Evolutionary conservation across 2,797 vertebrate genomes (phyloP).

Genomic region (Hapalemur alaotrensis): DNA sequence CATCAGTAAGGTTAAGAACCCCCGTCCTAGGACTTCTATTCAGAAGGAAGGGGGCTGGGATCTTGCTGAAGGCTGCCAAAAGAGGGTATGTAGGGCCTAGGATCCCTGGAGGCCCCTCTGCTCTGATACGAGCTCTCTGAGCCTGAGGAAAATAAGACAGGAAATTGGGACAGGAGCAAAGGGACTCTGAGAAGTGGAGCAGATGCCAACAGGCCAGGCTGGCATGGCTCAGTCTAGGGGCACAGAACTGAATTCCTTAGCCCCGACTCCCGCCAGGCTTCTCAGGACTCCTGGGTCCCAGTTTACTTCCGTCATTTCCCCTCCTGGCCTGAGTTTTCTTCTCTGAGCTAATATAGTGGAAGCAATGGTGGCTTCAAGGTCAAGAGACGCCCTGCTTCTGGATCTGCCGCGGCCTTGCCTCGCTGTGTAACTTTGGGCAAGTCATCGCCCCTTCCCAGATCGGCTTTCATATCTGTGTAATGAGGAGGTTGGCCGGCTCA

Average conservation of each 20-base stretch:
- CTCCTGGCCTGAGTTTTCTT: not conserved
- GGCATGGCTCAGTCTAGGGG: not conserved
- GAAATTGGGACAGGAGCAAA: constrained; percentile 73
- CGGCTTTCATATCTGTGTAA: not conserved
- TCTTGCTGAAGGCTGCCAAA: not conserved
- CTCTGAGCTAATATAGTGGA: not conserved
- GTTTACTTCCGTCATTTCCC: not conserved
- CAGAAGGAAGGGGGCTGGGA: constrained; percentile 14
- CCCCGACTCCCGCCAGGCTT: not conserved
- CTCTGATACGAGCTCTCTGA: constrained; percentile 20
- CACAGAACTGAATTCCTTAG: not conserved
- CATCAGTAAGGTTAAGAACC: not conserved
- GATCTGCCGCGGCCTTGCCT: not conserved
- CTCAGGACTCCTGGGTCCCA: not conserved
- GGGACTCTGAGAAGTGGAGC: constrained; percentile 74
- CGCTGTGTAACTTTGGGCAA: not conserved
- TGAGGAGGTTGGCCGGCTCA: not conserved
- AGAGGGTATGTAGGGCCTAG: constrained; percentile 69
- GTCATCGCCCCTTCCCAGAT: not conserved
- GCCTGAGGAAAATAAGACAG: constrained; percentile 65
- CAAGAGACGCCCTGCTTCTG: not conserved
- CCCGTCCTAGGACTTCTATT: not conserved
- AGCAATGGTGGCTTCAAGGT: not conserved
- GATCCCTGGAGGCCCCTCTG: constrained; percentile 53
- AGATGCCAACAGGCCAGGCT: constrained; percentile 9